Evolutionary conservation across 2,888 invertebrate species (phyloP), one percentile per base, ranked within the genome.

Genomic region (Auanema sp.): DNA sequence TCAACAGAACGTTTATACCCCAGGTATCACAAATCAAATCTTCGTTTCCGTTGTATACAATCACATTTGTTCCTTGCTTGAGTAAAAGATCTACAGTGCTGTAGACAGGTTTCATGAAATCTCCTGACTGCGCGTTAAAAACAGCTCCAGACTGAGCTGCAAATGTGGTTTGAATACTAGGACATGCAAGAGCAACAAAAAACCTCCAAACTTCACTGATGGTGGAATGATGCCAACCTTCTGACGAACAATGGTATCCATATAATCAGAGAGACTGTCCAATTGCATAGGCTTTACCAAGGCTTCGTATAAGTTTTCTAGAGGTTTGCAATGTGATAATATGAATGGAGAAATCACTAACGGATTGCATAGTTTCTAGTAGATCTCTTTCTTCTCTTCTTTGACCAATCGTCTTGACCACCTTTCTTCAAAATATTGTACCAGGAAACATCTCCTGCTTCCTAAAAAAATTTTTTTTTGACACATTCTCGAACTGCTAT

Each of bases 1-100:
- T 16, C 4, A 0, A 8, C 47, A 47, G n/a, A 14, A 43, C 11
- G 43, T 43, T 12, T 43, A 43, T 53, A 89, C 92, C 92, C 71
- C 90, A 89, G 16, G 91, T 91, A 77, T 90, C 89, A 68, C 91
- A 91, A 79, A 92, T 92, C 18, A 92, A 87, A 84, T 93, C 92
- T 68, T 92, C 86, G 79, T 92, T 91, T 40, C 91, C 92, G 71
- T 89, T 90, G 81, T 90, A 90, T 18, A 91, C 89, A 41, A 88
- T 88, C 0, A 91, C 87, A 57, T 89, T 88, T 18, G 91, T 85
- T 49, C 75, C 74, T 14, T 67, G 62, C 47, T 63, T 63, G 10
- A 79, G 65, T 10, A 79, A 66, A 11, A 59, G 58, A 53, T 79
- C 76, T 2, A 76, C 76, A 83, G 88, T 86, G 63, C 89, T 85